Evolutionary conservation across 2,888 invertebrate species (phyloP).

Genomic region (Nomada fabriciana): DNA sequence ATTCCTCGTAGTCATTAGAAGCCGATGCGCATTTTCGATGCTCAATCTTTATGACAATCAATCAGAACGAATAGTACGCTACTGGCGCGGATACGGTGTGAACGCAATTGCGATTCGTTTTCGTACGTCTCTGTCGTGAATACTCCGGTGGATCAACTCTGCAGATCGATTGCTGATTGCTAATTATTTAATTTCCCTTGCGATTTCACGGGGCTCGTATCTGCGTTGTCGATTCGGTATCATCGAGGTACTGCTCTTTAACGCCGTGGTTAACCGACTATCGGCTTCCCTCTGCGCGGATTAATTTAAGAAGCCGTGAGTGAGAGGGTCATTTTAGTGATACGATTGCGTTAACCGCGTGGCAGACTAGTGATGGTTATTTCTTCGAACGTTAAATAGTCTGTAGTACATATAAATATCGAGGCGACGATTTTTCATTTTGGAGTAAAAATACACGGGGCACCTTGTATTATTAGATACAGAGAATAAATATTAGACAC

Average conservation of each 20-base stretch:
- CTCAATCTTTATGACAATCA: constrained; percentile 68
- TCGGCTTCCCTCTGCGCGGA: constrained; percentile 35
- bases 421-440: no score
- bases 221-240: constrained; percentile 38
- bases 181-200: constrained; percentile 61
- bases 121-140: constrained; percentile 46
- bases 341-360: constrained; percentile 48
- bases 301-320: constrained; percentile 56
- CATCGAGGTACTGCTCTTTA: constrained; percentile 8
- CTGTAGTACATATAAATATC: no score
- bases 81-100: constrained; percentile 66
- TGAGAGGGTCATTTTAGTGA: constrained; percentile 33
- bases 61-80: constrained; percentile 54
- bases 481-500: no score
- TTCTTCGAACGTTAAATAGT: not conserved
- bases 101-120: constrained; percentile 34
- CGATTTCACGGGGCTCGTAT: constrained; percentile 22
- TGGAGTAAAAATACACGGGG: no score
- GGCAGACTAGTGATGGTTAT: constrained; percentile 48
- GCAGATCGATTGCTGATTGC: constrained; percentile 58
- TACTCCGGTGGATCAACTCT: constrained; percentile 40
- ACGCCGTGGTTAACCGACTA: constrained; percentile 42
- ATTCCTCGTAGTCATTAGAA: constrained; percentile 55
- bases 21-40: constrained; percentile 61
- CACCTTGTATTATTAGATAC: no score